Evolutionary conservation across 2,113 vertebrate genomes (phyloP).

Genomic region (Hyla sarda): DNA sequence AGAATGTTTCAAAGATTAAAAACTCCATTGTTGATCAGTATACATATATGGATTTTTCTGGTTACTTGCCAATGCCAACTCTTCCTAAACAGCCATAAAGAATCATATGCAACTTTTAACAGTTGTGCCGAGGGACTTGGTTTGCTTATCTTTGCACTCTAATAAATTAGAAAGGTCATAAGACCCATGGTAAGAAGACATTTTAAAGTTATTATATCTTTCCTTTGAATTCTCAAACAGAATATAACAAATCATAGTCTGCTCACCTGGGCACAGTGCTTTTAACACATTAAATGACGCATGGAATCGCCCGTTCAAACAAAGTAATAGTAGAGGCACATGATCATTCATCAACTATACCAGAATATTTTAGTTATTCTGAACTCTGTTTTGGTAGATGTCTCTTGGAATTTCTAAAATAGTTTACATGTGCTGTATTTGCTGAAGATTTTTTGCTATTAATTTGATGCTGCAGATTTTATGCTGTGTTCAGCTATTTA

Average conservation of each 20-base stretch:
- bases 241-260: not conserved
- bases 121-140: not conserved
- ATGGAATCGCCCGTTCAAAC: not conserved
- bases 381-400: not conserved
- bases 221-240: not conserved
- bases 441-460: too few relatives aligned
- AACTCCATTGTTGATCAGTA: too few relatives aligned
- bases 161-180: not conserved
- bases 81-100: not conserved
- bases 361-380: not conserved
- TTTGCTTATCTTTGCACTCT: conserved; percentile 22
- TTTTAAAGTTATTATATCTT: not conserved
- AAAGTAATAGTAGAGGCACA: not conserved
- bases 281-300: not conserved
- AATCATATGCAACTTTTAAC: not conserved
- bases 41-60: not conserved
- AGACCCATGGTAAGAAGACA: not conserved
- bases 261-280: not conserved
- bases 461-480: too few relatives aligned
- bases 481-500: too few relatives aligned
- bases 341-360: not conserved
- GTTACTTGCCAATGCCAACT: not conserved
- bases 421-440: too few relatives aligned
- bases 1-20: not conserved
- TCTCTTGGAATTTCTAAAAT: not conserved